Evolutionary conservation across 2,888 invertebrate genomes (phyloP).

Genomic region (Alcis repandata): DNA sequence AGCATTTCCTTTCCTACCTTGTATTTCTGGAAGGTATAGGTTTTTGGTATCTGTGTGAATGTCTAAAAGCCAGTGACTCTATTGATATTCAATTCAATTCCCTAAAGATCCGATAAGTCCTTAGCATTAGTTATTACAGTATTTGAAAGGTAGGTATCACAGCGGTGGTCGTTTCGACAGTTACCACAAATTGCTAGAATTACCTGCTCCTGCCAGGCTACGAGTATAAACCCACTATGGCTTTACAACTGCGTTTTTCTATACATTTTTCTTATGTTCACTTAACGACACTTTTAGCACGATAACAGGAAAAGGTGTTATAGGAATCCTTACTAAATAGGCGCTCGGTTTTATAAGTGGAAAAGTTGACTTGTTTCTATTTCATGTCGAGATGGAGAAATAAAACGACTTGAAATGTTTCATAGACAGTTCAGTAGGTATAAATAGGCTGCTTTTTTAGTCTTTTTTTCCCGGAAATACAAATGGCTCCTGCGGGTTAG

Average conservation of each 20-base stretch:
- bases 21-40: no score
- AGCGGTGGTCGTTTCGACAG: constrained; percentile 63
- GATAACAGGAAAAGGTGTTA: no score
- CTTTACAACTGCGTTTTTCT: neutral
- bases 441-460: neutral
- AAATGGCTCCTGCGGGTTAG: neutral
- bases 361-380: neutral
- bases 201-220: constrained; percentile 57
- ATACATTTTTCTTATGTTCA: neutral
- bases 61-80: neutral
- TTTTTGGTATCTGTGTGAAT: no score
- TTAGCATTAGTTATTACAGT: constrained; percentile 24
- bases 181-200: constrained; percentile 73
- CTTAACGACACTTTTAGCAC: neutral
- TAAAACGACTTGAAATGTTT: neutral
- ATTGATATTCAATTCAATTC: neutral
- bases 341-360: no score
- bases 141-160: constrained; percentile 38
- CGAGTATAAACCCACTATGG: constrained; percentile 43
- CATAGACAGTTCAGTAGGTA: no score
- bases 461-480: neutral
- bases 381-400: neutral
- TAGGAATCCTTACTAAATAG: no score
- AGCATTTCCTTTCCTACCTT: no score
- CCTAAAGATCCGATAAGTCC: constrained; percentile 11